Evolutionary conservation across 2,113 vertebrate genomes (phyloP).

Genomic region (Paradisaea rubra): DNA sequence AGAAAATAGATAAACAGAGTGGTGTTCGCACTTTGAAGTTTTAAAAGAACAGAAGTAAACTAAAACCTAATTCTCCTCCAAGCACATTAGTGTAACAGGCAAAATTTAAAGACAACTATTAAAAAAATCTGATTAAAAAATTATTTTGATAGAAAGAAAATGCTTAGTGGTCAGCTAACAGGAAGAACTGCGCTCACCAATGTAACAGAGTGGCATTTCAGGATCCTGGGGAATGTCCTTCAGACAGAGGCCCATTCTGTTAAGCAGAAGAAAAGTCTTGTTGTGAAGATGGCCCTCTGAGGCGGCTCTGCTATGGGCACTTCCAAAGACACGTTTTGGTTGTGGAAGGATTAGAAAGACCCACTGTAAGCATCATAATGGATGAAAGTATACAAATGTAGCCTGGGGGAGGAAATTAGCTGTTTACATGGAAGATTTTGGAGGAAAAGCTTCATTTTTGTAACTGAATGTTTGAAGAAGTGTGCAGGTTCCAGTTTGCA

Average conservation of each 20-base stretch:
- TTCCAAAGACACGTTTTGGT: background rate
- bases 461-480: background rate
- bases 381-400: background rate
- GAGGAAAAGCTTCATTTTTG: background rate
- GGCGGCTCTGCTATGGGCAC: background rate
- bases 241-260: background rate
- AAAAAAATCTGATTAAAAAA: background rate
- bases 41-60: background rate
- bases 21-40: background rate
- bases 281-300: background rate
- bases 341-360: background rate
- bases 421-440: background rate
- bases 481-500: background rate
- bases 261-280: background rate
- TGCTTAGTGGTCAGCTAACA: background rate
- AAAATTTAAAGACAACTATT: background rate
- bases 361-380: background rate
- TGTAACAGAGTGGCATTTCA: background rate
- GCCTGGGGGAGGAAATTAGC: background rate
- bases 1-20: background rate
- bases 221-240: background rate
- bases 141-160: background rate
- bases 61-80: background rate
- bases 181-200: background rate
- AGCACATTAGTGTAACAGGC: background rate